Percentiles rank a stretch among this genome's conserved stretches.
Evolutionary conservation across 2,113 vertebrate species (phyloP).

Genomic region (Xiphias gladius): DNA sequence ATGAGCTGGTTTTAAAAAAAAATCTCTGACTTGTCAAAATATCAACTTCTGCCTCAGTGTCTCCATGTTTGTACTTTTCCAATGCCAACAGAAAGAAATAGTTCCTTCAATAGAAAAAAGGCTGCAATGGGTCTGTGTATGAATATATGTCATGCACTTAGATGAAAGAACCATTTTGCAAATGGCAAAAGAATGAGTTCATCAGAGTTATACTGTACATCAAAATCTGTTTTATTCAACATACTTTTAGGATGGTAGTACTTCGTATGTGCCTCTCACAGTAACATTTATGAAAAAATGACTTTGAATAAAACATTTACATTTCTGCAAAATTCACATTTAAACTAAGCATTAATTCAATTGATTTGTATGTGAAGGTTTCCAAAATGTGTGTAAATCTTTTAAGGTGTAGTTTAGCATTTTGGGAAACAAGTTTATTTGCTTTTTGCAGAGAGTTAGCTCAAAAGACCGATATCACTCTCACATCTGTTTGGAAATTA

Average conservation of each 20-base stretch:
- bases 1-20: constrained; percentile 8
- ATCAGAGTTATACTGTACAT: constrained; percentile 33
- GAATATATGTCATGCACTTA: constrained; percentile 5
- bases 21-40: neutral
- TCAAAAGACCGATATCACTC: neutral
- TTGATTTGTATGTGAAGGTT: constrained; percentile 1
- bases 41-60: constrained; percentile 16
- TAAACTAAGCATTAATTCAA: constrained; percentile 11
- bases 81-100: constrained; percentile 24
- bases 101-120: neutral
- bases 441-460: neutral
- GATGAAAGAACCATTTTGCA: neutral
- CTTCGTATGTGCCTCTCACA: constrained; percentile 39
- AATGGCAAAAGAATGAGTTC: constrained; percentile 15
- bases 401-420: neutral
- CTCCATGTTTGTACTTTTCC: constrained; percentile 48
- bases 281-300: constrained; percentile 40
- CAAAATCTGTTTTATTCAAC: constrained; percentile 49
- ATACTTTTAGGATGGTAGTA: constrained; percentile 48
- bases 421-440: neutral
- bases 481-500: neutral
- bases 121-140: neutral
- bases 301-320: constrained; percentile 46
- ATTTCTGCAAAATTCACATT: constrained; percentile 49
- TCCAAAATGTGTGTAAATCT: constrained; percentile 19